Evolutionary conservation across 2,113 vertebrate genomes (phyloP).

Genomic region (Tychaedon coryphoeus): DNA sequence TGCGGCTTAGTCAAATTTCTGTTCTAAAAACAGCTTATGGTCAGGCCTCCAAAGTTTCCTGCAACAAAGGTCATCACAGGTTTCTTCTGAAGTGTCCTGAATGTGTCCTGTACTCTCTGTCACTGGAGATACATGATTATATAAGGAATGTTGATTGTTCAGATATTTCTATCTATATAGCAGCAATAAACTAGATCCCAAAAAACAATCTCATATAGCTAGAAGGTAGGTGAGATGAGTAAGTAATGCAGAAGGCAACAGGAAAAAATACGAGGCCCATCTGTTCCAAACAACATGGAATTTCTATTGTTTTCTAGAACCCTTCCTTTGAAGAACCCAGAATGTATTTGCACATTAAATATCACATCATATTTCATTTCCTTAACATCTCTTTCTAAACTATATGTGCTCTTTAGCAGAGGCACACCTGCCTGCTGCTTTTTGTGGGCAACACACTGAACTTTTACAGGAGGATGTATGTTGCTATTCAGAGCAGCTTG

Average conservation of each 20-base stretch:
- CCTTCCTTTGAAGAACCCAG: not conserved
- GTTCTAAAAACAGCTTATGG: constrained; percentile 4
- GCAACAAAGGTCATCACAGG: not conserved
- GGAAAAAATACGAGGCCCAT: not conserved
- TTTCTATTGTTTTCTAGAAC: not conserved
- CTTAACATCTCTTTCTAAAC: not conserved
- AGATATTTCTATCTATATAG: not conserved
- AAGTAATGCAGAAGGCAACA: not conserved
- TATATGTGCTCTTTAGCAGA: not conserved
- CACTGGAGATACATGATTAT: not conserved
- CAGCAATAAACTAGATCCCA: not conserved
- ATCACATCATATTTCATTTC: not conserved
- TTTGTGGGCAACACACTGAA: not conserved
- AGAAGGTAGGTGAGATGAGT: not conserved
- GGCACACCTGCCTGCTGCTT: not conserved
- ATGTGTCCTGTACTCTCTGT: not conserved
- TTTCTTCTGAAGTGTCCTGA: not conserved
- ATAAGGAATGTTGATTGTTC: not conserved
- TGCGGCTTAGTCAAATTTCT: constrained; percentile 29
- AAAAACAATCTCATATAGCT: not conserved
- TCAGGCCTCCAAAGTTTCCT: not conserved
- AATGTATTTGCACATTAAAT: not conserved
- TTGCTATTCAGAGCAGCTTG: not conserved
- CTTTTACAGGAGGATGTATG: not conserved
- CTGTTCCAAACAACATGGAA: not conserved